A percentile compares a stretch with the other conserved stretches of the same genome.
Evolutionary conservation across 2,113 vertebrate genomes (phyloP).

Genomic region (Coptodon bakossiorum): DNA sequence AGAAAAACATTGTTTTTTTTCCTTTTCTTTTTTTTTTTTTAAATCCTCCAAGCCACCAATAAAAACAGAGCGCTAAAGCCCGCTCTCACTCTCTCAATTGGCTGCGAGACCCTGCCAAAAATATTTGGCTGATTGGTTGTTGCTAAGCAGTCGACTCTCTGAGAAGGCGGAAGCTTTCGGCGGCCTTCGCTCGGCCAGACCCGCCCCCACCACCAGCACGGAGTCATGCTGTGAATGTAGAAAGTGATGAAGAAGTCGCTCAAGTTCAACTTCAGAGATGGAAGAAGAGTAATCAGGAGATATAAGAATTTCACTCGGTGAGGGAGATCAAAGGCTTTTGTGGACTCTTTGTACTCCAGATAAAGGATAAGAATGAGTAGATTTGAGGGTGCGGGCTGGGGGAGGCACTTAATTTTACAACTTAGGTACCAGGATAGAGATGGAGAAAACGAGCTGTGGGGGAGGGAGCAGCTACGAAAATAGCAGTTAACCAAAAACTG

Average conservation of each 20-base stretch:
- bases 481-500: not conserved
- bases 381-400: not conserved
- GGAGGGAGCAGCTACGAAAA: not conserved
- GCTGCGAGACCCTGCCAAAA: conserved; percentile 58
- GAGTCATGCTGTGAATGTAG: conserved; percentile 35
- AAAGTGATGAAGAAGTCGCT: conserved; percentile 35
- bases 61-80: conserved; percentile 29
- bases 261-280: conserved; percentile 47
- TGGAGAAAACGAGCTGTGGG: not conserved
- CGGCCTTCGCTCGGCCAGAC: conserved; percentile 11
- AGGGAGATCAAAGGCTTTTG: conserved; percentile 47
- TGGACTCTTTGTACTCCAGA: conserved; percentile 46
- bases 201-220: not conserved
- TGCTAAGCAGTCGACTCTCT: conserved; percentile 70
- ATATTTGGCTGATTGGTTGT: conserved; percentile 72
- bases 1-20: conserved; percentile 38
- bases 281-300: not conserved
- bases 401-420: conserved; percentile 19
- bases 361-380: conserved; percentile 5
- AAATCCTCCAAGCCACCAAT: conserved; percentile 20
- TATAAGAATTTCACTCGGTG: conserved; percentile 19
- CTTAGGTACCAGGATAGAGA: not conserved
- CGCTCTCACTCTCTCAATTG: conserved; percentile 45
- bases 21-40: not conserved
- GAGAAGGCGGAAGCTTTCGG: conserved; percentile 48